A percentile compares a stretch with the other conserved stretches of the same genome.
Conservation (phyloP, 2,888 invertebrate genomes). For the Mesorhabditis belari region DNA sequence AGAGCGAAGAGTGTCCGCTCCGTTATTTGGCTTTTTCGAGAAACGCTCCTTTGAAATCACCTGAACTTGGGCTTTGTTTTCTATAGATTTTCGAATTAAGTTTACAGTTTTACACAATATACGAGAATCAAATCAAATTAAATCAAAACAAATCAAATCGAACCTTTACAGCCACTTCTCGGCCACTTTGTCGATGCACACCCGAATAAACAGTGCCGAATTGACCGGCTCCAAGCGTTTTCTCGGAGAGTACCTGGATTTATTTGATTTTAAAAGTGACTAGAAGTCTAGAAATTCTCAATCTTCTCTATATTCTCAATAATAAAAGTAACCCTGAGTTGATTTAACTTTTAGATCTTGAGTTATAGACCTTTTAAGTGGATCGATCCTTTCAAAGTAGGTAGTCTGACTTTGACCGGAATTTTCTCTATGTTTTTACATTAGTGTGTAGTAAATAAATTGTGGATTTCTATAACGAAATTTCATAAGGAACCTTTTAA, state of each 20-base stretch:
- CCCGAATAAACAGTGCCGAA: slow-evolving; percentile 98
- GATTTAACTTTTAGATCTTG: too few relatives aligned
- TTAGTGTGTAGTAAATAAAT: too few relatives aligned
- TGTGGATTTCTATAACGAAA: too few relatives aligned
- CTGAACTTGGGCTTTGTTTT: slow-evolving; percentile 7
- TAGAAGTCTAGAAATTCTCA: too few relatives aligned
- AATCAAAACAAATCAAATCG: neutral
- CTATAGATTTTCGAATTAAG: neutral
- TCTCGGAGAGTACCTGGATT: slow-evolving; percentile 70
- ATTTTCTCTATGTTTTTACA: too few relatives aligned
- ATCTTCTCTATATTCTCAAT: too few relatives aligned
- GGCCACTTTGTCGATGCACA: slow-evolving; percentile 47
- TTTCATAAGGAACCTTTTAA: too few relatives aligned
- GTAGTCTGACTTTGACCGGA: too few relatives aligned
- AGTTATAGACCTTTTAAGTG: too few relatives aligned
- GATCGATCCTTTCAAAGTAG: too few relatives aligned
- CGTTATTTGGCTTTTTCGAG: slow-evolving; percentile 31
- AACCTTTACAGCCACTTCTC: slow-evolving; percentile 52
- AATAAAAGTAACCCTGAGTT: too few relatives aligned
- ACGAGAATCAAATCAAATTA: neutral
- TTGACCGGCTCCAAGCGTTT: slow-evolving; percentile 94
- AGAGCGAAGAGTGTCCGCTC: slow-evolving; percentile 46
- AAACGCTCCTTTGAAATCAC: slow-evolving; percentile 52
- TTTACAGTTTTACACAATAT: neutral
- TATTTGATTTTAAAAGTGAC: too few relatives aligned